phyloP scores from a whole-genome alignment of 2,888 invertebrate genomes.

The Xylota sylvarum region DNA sequence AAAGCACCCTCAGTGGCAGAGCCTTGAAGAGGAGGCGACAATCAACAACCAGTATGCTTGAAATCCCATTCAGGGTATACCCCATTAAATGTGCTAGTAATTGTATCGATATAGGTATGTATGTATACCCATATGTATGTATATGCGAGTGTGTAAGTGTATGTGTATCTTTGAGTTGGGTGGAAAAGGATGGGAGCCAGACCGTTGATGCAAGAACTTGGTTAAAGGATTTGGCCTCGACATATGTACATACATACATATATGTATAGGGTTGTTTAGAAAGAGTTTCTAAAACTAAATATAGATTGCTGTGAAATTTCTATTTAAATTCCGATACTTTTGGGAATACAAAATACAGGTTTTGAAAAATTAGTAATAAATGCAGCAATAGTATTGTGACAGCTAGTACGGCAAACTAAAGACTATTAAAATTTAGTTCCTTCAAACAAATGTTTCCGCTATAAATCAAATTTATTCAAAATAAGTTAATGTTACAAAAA shows the following conservation, averaged over 20 bases:
- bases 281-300: slow-evolving; percentile 3
- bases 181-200: slow-evolving; percentile 8
- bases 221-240: slow-evolving; percentile 15
- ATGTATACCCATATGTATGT: not conserved
- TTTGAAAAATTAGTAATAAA: too few relatives aligned
- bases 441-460: too few relatives aligned
- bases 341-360: too few relatives aligned
- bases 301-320: not conserved
- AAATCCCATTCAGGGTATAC: slow-evolving; percentile 8
- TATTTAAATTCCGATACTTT: not conserved
- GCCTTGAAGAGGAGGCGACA: slow-evolving; percentile 40
- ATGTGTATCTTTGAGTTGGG: slow-evolving; percentile 19
- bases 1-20: slow-evolving; percentile 70
- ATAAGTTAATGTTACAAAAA: too few relatives aligned
- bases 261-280: slow-evolving; percentile 7
- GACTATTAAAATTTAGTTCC: too few relatives aligned
- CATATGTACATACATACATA: too few relatives aligned
- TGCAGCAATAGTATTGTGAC: too few relatives aligned
- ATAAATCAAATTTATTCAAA: too few relatives aligned
- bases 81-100: slow-evolving; percentile 19
- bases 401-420: too few relatives aligned
- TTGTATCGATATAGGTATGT: slow-evolving; percentile 26
- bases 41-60: slow-evolving; percentile 29
- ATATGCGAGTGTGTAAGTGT: slow-evolving; percentile 1
- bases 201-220: slow-evolving; percentile 37